Evolutionary conservation across 2,797 vertebrate genomes (phyloP), one percentile per base, ranked within the genome.

Genomic region (Lacerta bilineata): DNA sequence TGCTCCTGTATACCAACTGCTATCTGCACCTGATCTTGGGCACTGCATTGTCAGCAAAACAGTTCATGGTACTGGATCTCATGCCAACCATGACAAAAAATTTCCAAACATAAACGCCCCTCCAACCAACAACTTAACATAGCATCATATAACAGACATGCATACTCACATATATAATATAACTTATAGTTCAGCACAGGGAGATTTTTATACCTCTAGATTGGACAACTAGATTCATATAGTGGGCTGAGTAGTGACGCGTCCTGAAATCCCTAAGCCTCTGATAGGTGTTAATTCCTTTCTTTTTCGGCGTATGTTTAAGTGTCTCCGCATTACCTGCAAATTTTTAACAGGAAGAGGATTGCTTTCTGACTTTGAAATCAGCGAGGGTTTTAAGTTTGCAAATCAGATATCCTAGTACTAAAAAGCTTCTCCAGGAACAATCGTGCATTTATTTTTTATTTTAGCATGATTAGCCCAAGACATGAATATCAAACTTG

Each of bases 211-310:
- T 97, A 99, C 99, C 99, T 98, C 97, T 98, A 83, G 98, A 99
- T 91, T 99, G 98, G 33, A 99, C 97, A 25, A 98, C 96, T 78
- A 99, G 97, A 41, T 98, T 99, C 98, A 99, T 99, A 93, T 98
- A 99, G 87, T 99, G 98, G 91, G 98, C 98, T 13, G 98, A 99
- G 95, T 99, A 99, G 85, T 98, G 96, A 91, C 94, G 97, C 93
- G 94, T 97, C 98, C 98, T 98, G 97, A 99, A 99, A 20, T 98
- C 97, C 91, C 97, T 95, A 90, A 99, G 96, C 33, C 97, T 96
- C 89, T 97, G 93, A 90, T 99, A 98, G 80, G 98, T 98, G 95
- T 99, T 98, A 77, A 98, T 98, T 46, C 97, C 97, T 59, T 95
- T 96, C 94, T 97, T 97, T 94, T 96, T 96, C 68, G 98, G 97